Evolutionary conservation across 2,113 vertebrate species (phyloP).

Genomic region (Origma solitaria): DNA sequence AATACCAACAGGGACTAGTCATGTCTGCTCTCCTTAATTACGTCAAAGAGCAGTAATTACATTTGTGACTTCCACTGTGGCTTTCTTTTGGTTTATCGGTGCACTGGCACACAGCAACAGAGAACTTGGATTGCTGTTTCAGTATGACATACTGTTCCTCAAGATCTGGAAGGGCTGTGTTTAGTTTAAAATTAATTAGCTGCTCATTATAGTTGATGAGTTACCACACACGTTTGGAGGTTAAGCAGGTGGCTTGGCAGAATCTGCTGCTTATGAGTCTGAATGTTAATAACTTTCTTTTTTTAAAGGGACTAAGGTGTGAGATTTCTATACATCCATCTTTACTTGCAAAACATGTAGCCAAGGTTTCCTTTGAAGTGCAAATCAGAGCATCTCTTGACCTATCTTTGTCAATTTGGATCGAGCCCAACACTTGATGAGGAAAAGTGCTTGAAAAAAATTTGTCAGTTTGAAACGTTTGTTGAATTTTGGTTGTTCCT

Average conservation of each 20-base stretch:
- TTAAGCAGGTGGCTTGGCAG: background rate
- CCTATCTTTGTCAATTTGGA: background rate
- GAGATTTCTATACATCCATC: background rate
- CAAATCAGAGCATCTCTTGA: background rate
- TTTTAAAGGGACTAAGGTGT: background rate
- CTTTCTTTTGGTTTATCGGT: background rate
- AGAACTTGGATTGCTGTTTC: background rate
- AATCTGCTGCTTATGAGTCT: background rate
- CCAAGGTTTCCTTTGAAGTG: background rate
- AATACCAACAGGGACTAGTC: background rate
- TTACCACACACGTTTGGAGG: fast-evolving
- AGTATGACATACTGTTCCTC: background rate
- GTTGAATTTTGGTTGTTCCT: background rate
- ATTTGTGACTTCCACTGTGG: background rate
- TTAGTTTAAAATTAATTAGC: background rate
- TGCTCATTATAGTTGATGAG: background rate
- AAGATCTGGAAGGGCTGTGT: background rate
- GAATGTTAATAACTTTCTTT: background rate
- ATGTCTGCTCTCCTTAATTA: background rate
- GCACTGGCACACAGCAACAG: background rate
- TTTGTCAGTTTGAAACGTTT: background rate
- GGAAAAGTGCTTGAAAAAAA: background rate
- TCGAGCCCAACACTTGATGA: background rate
- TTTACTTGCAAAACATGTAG: background rate
- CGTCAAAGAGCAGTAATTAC: background rate